phyloP scores from a whole-genome alignment of 2,113 vertebrate species.

The Polypterus bichir region DNA sequence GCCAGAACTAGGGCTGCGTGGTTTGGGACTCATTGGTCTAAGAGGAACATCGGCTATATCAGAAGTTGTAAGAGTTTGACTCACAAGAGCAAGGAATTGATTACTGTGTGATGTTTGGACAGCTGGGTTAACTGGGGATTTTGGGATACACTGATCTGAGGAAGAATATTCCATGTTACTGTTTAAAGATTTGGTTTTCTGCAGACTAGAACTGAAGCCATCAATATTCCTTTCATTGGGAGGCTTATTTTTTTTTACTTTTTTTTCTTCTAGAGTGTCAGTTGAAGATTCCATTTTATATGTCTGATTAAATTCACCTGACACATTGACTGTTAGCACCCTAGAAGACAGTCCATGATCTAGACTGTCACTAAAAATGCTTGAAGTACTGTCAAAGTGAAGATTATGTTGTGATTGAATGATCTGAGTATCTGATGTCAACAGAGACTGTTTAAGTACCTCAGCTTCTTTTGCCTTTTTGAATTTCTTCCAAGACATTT shows the following conservation, averaged over 20 bases:
- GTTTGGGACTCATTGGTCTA: slow-evolving; percentile 70
- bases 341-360: slow-evolving; percentile 20
- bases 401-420: not conserved
- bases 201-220: slow-evolving; percentile 22
- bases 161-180: slow-evolving; percentile 25
- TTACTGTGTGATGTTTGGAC: slow-evolving; percentile 16
- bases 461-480: slow-evolving; percentile 47
- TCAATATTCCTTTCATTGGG: slow-evolving; percentile 32
- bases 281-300: slow-evolving; percentile 9
- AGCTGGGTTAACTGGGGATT: slow-evolving; percentile 25
- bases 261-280: slow-evolving; percentile 24
- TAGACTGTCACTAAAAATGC: slow-evolving; percentile 12
- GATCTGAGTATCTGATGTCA: slow-evolving; percentile 24
- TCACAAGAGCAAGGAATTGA: slow-evolving; percentile 20
- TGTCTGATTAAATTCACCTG: slow-evolving; percentile 22
- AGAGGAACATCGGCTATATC: slow-evolving; percentile 44
- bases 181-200: slow-evolving; percentile 23
- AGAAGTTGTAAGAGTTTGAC: slow-evolving; percentile 26
- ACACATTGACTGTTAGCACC: slow-evolving; percentile 26
- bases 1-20: slow-evolving; percentile 44
- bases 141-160: slow-evolving; percentile 30
- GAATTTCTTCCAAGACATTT: slow-evolving; percentile 46
- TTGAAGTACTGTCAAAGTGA: slow-evolving; percentile 7
- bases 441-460: slow-evolving; percentile 31
- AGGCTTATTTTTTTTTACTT: slow-evolving; percentile 37